Evolutionary conservation across 2,113 vertebrate genomes (phyloP).

Genomic region (Heteronetta atricapilla): DNA sequence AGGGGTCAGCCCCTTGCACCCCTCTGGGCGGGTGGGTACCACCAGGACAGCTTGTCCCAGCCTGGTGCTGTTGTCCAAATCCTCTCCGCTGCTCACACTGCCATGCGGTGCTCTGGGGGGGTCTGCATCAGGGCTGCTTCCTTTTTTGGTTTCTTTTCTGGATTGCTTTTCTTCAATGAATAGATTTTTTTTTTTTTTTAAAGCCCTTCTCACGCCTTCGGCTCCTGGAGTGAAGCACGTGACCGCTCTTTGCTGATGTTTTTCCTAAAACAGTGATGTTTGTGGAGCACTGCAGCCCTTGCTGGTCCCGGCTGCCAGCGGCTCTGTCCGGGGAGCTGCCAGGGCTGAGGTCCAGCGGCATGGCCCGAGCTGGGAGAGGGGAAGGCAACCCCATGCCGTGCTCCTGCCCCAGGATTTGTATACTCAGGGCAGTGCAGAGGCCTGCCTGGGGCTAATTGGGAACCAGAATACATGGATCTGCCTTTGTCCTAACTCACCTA

Average conservation of each 20-base stretch:
- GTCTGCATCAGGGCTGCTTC: neutral
- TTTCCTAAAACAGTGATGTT: constrained; percentile 70
- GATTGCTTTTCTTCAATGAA: constrained; percentile 55
- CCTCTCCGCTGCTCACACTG: neutral
- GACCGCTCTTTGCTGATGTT: neutral
- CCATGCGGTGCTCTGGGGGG: neutral
- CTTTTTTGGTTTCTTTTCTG: constrained; percentile 66
- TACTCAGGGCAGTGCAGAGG: neutral
- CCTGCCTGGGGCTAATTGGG: neutral
- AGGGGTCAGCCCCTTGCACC: neutral
- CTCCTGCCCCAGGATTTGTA: neutral
- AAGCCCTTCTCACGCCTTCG: constrained; percentile 41
- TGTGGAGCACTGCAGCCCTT: neutral
- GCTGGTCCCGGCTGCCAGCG: neutral
- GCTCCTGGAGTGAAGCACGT: constrained; percentile 32
- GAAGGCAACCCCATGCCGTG: neutral
- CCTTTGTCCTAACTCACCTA: neutral
- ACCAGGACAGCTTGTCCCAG: neutral
- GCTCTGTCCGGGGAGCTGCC: neutral
- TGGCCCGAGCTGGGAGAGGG: neutral
- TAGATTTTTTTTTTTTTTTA: neutral
- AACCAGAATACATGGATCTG: neutral
- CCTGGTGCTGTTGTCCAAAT: neutral
- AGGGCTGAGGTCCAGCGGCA: neutral
- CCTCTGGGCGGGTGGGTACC: neutral